Percentiles rank a stretch among this genome's conserved stretches.
Evolutionary conservation across 2,113 vertebrate genomes (phyloP).

Genomic region (Brachyhypopomus occidentalis): DNA sequence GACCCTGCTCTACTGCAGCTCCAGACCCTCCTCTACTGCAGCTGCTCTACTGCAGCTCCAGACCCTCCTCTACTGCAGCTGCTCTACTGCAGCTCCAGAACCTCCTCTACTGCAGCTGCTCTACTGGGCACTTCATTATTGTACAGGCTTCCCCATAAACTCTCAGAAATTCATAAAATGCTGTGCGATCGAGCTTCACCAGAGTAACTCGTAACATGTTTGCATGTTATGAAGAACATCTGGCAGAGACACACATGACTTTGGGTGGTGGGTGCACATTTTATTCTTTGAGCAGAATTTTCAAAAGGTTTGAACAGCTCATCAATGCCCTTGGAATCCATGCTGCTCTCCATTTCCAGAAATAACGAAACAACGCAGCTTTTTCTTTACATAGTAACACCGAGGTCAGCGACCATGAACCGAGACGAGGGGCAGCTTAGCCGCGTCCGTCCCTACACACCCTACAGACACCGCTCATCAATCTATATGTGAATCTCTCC

Average conservation of each 20-base stretch:
- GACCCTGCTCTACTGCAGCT: too few relatives aligned
- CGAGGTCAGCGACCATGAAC: slow-evolving; percentile 7
- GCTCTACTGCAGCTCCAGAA: too few relatives aligned
- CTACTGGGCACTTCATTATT: neutral
- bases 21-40: too few relatives aligned
- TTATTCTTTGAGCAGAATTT: neutral
- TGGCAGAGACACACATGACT: neutral
- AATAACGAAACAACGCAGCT: slow-evolving; percentile 29
- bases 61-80: too few relatives aligned
- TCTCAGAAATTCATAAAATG: neutral
- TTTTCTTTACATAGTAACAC: slow-evolving; percentile 21
- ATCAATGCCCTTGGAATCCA: slow-evolving; percentile 37
- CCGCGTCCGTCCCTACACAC: slow-evolving; percentile 12
- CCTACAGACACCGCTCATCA: slow-evolving; percentile 37
- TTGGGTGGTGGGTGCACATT: neutral
- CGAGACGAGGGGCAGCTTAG: neutral
- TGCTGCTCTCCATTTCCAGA: slow-evolving; percentile 37
- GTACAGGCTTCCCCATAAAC: neutral
- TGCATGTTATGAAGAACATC: neutral
- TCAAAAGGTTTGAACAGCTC: slow-evolving; percentile 28
- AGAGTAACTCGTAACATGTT: neutral
- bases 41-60: too few relatives aligned
- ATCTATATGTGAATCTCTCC: slow-evolving; percentile 31
- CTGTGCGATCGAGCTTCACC: neutral
- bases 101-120: too few relatives aligned